Evolutionary conservation across 2,888 invertebrate species (phyloP), one percentile per base, ranked within the genome.

Genomic region (Notodonta dromedarius): DNA sequence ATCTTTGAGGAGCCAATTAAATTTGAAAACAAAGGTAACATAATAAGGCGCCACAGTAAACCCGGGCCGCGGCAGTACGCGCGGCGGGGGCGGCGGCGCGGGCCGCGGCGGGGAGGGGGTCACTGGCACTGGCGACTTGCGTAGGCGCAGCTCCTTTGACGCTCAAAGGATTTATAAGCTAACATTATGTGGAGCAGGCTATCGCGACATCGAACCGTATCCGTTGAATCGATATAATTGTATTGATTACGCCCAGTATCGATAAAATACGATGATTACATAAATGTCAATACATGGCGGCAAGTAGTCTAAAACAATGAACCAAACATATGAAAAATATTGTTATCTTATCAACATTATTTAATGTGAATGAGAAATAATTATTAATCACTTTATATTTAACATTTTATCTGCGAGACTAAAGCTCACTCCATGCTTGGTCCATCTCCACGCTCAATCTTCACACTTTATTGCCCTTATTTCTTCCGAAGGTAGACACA

Each of bases 1-100:
- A 93, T 93, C 93, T 92, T 80, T 86, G 89, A 91, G 90, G 86
- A 90, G 89, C 93, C 93, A 93, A 93, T 93, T 93, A 93, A 93
- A 93, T 91, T 92, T 93, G 89, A 92, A 93, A 92, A 93, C 93
- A 93, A 93, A 92, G 92, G 91, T 91, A 93, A 90, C 91, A 90
- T 91, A 91, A 91, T 92, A 92, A 92, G 90, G 93, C 91, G 91
- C 90, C 90, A 90, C 83, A 83, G 84, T 85, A 83, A 84, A 83
- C 79, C 79, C 76, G 79, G 76, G 57, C 69, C 64, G 71, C 64
- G 63, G 58, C 58, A 65, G 67, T 60, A 58, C 58, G 68, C 61
- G 67, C 65, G 63, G 59, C 51, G 71, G 71, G 67, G 24, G 24
- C 24, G 24, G 65, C 69, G 62, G 66, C 56, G 66, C 57, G 61